Evolutionary conservation across 2,113 vertebrate genomes (phyloP).

Genomic region (Pristiophorus japonicus): DNA sequence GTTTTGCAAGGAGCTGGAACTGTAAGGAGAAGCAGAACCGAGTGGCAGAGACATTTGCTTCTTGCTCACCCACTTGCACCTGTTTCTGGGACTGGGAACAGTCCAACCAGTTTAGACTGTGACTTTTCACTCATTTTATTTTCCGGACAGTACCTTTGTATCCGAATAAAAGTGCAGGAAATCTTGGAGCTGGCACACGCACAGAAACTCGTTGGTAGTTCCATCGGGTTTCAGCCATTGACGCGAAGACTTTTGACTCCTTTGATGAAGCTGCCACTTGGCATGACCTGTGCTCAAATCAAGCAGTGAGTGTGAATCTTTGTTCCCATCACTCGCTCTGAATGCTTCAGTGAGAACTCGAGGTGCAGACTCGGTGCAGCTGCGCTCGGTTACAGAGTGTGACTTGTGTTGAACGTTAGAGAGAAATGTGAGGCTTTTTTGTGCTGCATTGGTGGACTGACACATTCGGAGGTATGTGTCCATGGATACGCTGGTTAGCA

Average conservation of each 20-base stretch:
- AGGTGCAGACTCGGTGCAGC: not conserved
- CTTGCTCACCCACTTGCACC: not conserved
- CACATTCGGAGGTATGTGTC: not conserved
- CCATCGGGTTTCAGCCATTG: not conserved
- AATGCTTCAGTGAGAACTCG: not conserved
- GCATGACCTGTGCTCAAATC: not conserved
- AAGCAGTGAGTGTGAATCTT: not conserved
- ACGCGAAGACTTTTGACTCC: not conserved
- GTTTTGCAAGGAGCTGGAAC: not conserved
- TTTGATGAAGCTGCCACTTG: constrained; percentile 4
- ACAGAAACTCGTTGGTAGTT: constrained; percentile 1
- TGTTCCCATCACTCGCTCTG: not conserved
- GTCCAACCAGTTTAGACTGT: not conserved
- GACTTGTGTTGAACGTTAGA: not conserved
- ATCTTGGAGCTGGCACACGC: not conserved
- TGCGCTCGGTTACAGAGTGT: not conserved
- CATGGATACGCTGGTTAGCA: not conserved
- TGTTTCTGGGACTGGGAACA: not conserved
- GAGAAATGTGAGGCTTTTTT: not conserved
- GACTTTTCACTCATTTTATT: not conserved
- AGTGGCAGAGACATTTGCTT: not conserved
- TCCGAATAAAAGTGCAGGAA: constrained; percentile 19
- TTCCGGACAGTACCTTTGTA: not conserved
- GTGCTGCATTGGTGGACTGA: not conserved
- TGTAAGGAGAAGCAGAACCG: not conserved